Evolutionary conservation across 2,888 invertebrate genomes (phyloP).

Genomic region (Andrena bicolor): DNA sequence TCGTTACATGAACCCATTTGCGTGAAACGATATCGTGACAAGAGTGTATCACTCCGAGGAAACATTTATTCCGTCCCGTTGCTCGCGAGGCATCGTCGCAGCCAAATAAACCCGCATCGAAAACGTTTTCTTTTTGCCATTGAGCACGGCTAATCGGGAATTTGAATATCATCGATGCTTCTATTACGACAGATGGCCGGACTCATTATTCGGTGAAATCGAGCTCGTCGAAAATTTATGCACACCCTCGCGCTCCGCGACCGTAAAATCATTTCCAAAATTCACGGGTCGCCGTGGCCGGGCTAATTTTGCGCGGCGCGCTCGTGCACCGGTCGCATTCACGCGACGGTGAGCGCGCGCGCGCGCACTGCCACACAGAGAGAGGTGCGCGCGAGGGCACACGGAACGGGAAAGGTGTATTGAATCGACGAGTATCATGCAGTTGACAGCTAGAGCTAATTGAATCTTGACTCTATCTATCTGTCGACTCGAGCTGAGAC

Average conservation of each 20-base stretch:
- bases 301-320: conserved; percentile 36
- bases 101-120: background rate
- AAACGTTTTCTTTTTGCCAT: conserved; percentile 16
- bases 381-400: conserved; percentile 55
- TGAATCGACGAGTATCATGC: conserved; percentile 84
- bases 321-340: conserved; percentile 21
- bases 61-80: too few relatives aligned
- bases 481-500: conserved; percentile 81
- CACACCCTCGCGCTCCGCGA: conserved; percentile 29
- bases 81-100: too few relatives aligned
- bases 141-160: background rate
- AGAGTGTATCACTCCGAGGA: too few relatives aligned
- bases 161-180: conserved; percentile 33
- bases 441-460: conserved; percentile 84
- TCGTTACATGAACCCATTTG: too few relatives aligned
- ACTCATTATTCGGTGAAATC: conserved; percentile 53
- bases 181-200: conserved; percentile 40
- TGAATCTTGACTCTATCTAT: conserved; percentile 84
- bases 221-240: conserved; percentile 55
- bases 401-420: conserved; percentile 74
- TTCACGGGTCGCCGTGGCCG: conserved; percentile 25
- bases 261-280: conserved; percentile 56
- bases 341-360: background rate
- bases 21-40: too few relatives aligned
- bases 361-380: conserved; percentile 20